Base-by-base conservation (phyloP, 1,140 invertebrate genomes). In the Zaprionus kolodkinae region DNA sequence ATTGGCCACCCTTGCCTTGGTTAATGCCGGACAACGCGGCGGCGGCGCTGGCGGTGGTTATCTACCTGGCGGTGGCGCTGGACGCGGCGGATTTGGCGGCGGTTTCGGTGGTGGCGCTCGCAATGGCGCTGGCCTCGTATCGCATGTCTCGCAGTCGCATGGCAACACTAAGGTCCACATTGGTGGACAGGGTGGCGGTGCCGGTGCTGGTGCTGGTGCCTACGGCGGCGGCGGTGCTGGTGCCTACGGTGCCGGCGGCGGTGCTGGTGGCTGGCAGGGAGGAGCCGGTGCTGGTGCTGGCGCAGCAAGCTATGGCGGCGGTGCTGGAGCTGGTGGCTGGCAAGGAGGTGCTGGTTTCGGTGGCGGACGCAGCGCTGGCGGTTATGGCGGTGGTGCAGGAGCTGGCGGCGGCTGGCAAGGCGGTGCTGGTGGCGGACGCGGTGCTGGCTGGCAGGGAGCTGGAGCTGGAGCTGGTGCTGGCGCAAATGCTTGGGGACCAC, bases 121-220 rank as follows among this genome's bases (percentile, higher is more conserved):
- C 10, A 86, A 71, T 17, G 87, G 81, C 11, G 77, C 82, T 21
- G 77, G 81, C 7, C 77, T 88, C 12, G 30, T 69, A 27, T 87
- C 83, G 13, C 83, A 87, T 55, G 83, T 87, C 5, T 84, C 83
- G 12, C 85, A 89, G 52, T 25, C 63, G 30, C 77, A 79, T 33
- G 83, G 83, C 60, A 88, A 87, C 48, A 87, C 83, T 0, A 87
- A 88, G 69, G 83, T 87, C 5, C 83, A 87, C 17, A 87, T 87
- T 64, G 84, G 73, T 10, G 79, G 76, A 7, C 63, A 55, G 1
- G 70, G 43, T 5, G 69, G 54, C 7, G 59, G 40, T 13, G 59
- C 35, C 45, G 75, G 76, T 1, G 71, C 27, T n/a, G 68, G 73
- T 4, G 59, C 33, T 13, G 59, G 27, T 45, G 75, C 71, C 1